Percentiles rank a stretch among this genome's conserved stretches.
Conservation (phyloP, 2,888 invertebrate species). For the Tipula vernalis region DNA sequence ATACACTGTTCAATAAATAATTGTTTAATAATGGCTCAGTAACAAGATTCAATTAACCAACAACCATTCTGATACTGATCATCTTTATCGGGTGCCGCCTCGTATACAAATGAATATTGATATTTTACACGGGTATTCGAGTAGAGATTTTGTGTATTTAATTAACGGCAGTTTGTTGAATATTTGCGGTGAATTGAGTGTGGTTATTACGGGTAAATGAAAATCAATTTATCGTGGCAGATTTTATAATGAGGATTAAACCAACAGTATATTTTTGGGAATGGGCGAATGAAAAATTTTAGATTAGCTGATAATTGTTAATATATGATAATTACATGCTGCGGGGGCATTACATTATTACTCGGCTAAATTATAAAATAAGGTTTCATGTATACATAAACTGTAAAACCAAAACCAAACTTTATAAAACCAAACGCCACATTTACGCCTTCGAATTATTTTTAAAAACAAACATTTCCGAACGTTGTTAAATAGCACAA, state of each 20-base stretch:
- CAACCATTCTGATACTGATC: background rate
- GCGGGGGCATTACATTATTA: too few relatives aligned
- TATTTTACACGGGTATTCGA: background rate
- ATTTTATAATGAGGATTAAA: background rate
- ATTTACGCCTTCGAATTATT: background rate
- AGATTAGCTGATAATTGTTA: background rate
- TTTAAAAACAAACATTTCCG: background rate
- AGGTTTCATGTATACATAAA: too few relatives aligned
- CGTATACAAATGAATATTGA: background rate
- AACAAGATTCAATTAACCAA: background rate
- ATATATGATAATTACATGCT: background rate
- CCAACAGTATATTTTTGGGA: background rate
- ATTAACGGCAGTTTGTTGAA: background rate
- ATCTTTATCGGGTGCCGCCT: background rate
- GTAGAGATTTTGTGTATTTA: background rate
- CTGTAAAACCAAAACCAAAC: background rate
- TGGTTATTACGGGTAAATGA: background rate
- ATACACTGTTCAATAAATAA: background rate
- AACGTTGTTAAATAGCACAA: background rate
- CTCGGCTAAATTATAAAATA: too few relatives aligned
- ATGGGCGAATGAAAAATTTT: background rate
- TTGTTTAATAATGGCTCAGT: background rate
- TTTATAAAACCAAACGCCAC: background rate
- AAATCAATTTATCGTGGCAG: background rate
- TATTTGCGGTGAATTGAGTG: background rate